Evolutionary conservation across 2,113 vertebrate genomes (phyloP).

Genomic region (Leptodactylus fuscus): DNA sequence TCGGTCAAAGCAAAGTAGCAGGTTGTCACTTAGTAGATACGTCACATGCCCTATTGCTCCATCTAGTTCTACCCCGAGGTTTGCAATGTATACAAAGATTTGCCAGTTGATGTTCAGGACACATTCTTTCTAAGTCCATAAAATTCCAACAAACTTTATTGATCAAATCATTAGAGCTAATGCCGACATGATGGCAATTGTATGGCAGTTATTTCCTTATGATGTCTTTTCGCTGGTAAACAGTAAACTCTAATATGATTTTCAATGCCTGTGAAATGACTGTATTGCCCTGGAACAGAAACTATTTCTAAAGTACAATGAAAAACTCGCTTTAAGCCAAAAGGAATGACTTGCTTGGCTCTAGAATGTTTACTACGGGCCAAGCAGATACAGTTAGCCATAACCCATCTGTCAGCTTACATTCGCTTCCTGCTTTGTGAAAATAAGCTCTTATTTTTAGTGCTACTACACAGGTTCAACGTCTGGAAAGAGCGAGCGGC

Average conservation of each 20-base stretch:
- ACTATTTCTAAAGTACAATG: not conserved
- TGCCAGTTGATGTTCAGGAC: no score
- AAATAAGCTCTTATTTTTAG: slow-evolving; percentile 37
- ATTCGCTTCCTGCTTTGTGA: slow-evolving; percentile 10
- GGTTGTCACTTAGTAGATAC: no score
- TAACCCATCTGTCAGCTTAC: slow-evolving; percentile 41
- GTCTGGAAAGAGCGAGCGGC: not conserved
- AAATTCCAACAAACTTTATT: not conserved
- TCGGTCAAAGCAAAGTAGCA: no score
- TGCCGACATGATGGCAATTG: not conserved
- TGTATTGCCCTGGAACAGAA: not conserved
- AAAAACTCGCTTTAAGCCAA: slow-evolving; percentile 11
- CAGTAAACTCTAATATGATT: not conserved
- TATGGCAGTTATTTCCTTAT: not conserved
- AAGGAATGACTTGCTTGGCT: slow-evolving; percentile 43
- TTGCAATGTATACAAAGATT: no score
- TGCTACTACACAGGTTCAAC: not conserved
- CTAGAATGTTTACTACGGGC: slow-evolving; percentile 9
- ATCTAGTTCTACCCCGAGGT: no score
- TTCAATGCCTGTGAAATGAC: not conserved
- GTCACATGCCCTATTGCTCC: no score
- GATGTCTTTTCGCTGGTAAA: not conserved
- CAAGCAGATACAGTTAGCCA: not conserved
- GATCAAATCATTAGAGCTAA: not conserved
- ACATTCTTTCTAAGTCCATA: not conserved